Conservation (phyloP, 2,888 invertebrate genomes). For the Ophion ellenae region DNA sequence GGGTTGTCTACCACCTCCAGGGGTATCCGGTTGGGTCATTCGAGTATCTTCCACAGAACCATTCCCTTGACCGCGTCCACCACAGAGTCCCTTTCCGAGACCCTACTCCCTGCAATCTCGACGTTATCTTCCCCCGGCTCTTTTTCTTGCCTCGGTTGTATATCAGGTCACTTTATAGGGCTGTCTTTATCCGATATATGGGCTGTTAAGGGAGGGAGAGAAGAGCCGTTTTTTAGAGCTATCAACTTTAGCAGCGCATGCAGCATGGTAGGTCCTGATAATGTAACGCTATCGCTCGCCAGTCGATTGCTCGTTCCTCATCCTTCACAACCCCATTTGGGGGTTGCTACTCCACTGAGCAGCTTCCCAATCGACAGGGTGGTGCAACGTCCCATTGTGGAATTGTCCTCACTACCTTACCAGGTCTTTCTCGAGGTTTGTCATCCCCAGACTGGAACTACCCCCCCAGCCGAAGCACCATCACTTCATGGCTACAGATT, state of each 20-base stretch:
- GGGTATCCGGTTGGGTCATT: neutral
- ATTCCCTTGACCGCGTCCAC: slow-evolving; percentile 17
- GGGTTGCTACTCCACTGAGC: neutral
- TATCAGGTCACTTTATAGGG: slow-evolving; percentile 11
- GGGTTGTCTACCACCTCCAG: neutral
- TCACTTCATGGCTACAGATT: no score
- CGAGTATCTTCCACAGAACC: neutral
- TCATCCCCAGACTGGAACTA: neutral
- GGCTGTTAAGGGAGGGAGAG: neutral
- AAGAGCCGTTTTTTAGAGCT: slow-evolving; percentile 6
- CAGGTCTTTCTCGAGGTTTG: neutral
- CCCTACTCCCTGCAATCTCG: slow-evolving; percentile 19
- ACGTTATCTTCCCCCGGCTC: slow-evolving; percentile 5
- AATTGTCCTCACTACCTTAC: neutral
- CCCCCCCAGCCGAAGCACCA: no score
- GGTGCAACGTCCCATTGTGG: neutral
- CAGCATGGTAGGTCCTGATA: neutral
- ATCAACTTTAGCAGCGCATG: slow-evolving; percentile 10
- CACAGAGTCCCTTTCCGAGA: neutral
- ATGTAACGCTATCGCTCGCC: neutral
- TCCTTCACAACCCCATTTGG: neutral
- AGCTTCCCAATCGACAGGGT: slow-evolving; percentile 1
- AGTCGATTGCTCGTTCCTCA: slow-evolving; percentile 16
- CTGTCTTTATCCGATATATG: slow-evolving; percentile 30
- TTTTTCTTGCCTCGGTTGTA: neutral